A percentile compares a stretch with the other conserved stretches of the same genome.
Evolutionary conservation across 2,888 invertebrate genomes (phyloP).

Genomic region (Hypomecis punctinalis): DNA sequence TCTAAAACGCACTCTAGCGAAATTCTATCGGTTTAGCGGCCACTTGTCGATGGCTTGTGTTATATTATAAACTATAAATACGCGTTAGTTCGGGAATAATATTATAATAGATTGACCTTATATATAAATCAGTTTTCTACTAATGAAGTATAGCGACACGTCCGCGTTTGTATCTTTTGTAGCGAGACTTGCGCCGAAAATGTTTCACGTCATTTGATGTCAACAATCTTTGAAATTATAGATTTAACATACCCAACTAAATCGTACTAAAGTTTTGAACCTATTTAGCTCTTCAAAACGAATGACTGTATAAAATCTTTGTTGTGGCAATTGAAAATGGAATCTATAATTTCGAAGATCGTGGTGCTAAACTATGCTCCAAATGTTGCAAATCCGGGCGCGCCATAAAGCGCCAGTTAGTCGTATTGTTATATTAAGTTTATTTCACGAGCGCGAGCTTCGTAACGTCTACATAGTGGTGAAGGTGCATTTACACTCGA

Average conservation of each 20-base stretch:
- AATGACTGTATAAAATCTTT: too few relatives aligned
- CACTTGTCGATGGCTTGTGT: slow-evolving; percentile 45
- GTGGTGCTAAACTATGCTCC: background rate
- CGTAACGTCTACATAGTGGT: slow-evolving; percentile 54
- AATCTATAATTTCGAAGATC: too few relatives aligned
- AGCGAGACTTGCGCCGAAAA: background rate
- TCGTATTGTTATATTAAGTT: slow-evolving; percentile 27
- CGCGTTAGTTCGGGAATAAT: slow-evolving; percentile 41
- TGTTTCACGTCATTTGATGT: background rate
- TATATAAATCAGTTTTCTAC: slow-evolving; percentile 40
- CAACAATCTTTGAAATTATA: too few relatives aligned
- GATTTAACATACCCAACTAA: too few relatives aligned
- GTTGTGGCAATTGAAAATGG: too few relatives aligned
- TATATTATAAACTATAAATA: slow-evolving; percentile 43
- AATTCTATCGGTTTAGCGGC: slow-evolving; percentile 39
- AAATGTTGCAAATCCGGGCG: background rate
- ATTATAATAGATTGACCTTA: slow-evolving; percentile 39
- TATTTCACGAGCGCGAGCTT: slow-evolving; percentile 27
- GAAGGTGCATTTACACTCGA: slow-evolving; percentile 75
- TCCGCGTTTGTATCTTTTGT: background rate
- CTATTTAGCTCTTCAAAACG: too few relatives aligned
- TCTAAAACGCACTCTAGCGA: slow-evolving; percentile 25
- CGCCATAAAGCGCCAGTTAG: slow-evolving; percentile 22
- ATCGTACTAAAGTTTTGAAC: too few relatives aligned
- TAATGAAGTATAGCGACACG: slow-evolving; percentile 17